phyloP scores from a whole-genome alignment of 37 sponge, comb jelly and placozoan species.

The Eunapius fragilis region DNA sequence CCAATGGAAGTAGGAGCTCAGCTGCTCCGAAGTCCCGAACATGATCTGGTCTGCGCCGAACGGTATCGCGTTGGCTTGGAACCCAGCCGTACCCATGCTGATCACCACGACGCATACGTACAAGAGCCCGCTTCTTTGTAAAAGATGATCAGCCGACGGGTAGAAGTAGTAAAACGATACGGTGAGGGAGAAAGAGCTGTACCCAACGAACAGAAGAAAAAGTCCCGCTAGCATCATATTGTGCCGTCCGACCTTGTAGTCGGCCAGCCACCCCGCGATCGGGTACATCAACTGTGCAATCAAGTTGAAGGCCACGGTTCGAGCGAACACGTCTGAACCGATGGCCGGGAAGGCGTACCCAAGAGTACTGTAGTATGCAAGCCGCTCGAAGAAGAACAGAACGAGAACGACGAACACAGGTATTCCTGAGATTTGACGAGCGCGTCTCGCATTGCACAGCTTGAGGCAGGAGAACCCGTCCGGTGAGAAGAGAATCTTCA shows the following conservation, averaged over 20 bases:
- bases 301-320: not conserved
- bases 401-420: not conserved
- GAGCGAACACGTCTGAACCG: not conserved
- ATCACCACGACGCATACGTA: constrained; percentile 9
- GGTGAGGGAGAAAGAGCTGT: constrained; percentile 8
- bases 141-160: not conserved
- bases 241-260: constrained; percentile 3
- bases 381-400: constrained; percentile 10
- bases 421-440: not conserved
- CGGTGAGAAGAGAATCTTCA: not conserved
- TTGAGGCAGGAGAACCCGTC: not conserved
- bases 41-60: constrained; percentile 53
- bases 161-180: not conserved
- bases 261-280: constrained; percentile 22
- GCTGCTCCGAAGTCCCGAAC: constrained; percentile 18
- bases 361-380: not conserved
- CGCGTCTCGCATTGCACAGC: not conserved
- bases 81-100: constrained; percentile 37
- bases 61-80: constrained; percentile 44
- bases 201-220: constrained; percentile 10
- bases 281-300: constrained; percentile 5
- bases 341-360: not conserved
- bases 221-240: constrained; percentile 4
- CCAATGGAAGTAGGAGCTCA: constrained; percentile 66
- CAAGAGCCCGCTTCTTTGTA: not conserved